phyloP scores from a whole-genome alignment of 2,888 invertebrate genomes.

The Drosophila mettleri region DNA sequence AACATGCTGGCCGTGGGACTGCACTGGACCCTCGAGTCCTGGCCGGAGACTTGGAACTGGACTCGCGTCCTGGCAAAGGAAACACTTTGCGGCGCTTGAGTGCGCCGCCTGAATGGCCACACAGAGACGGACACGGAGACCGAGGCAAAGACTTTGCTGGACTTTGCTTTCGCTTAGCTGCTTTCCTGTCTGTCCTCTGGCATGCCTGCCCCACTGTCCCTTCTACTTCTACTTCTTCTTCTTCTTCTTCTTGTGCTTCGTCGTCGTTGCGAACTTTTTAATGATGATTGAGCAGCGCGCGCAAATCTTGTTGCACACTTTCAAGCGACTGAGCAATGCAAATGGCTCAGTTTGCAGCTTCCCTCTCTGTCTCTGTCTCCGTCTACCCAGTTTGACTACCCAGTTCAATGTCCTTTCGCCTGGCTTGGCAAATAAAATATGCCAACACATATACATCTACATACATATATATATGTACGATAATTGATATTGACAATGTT shows the following conservation, averaged over 20 bases:
- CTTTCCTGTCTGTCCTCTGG: constrained; percentile 19
- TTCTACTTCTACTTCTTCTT: not conserved
- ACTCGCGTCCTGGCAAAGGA: constrained; percentile 55
- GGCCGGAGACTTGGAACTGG: constrained; percentile 1
- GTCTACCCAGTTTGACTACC: not conserved
- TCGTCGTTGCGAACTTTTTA: constrained; percentile 49
- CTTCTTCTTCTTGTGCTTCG: not conserved
- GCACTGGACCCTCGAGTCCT: constrained; percentile 7
- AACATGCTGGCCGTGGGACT: constrained; percentile 38
- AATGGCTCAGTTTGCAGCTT: constrained; percentile 30
- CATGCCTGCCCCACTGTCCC: not conserved
- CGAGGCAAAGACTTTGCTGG: constrained; percentile 32
- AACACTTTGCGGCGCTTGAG: constrained; percentile 75
- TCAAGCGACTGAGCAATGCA: constrained; percentile 51
- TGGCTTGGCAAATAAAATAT: constrained; percentile 48
- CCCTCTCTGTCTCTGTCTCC: not conserved
- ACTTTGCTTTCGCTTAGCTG: constrained; percentile 41
- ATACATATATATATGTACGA: not conserved
- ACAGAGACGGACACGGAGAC: not conserved
- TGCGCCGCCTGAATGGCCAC: constrained; percentile 59
- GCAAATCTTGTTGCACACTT: constrained; percentile 72
- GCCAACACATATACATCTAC: not conserved
- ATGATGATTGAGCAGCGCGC: constrained; percentile 75
- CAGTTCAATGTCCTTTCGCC: constrained; percentile 38
- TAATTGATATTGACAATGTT: constrained; percentile 62